A percentile compares a stretch with the other conserved stretches of the same genome.
Evolutionary conservation across 2,113 vertebrate species (phyloP).

Genomic region (Sterna hirundo): DNA sequence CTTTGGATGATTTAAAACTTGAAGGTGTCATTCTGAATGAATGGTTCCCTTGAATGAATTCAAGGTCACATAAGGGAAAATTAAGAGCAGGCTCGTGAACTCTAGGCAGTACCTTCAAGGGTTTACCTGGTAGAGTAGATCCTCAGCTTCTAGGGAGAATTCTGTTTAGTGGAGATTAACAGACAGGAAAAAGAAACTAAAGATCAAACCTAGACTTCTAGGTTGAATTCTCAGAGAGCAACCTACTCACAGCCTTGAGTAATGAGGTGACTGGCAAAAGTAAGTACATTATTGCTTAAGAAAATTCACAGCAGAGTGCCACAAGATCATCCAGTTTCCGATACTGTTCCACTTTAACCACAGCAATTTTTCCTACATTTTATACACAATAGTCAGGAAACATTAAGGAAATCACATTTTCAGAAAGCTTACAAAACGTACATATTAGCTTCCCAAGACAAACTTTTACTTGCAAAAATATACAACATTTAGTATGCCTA

Average conservation of each 20-base stretch:
- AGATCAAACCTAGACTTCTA: neutral
- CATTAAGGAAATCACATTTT: constrained; percentile 4
- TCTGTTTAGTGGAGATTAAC: neutral
- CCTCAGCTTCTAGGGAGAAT: neutral
- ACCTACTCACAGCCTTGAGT: neutral
- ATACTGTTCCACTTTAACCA: neutral
- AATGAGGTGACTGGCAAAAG: neutral
- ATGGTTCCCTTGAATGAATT: neutral
- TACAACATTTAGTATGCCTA: neutral
- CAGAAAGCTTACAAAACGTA: neutral
- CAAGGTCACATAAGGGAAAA: neutral
- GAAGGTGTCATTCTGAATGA: neutral
- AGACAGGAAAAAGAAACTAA: neutral
- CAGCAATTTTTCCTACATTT: neutral
- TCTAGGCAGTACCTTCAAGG: neutral
- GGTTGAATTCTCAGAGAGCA: neutral
- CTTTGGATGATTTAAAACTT: neutral
- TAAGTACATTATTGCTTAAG: neutral
- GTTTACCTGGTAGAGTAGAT: neutral
- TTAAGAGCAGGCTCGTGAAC: neutral
- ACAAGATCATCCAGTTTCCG: neutral
- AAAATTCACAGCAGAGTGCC: neutral
- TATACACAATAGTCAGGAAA: neutral
- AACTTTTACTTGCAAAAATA: neutral
- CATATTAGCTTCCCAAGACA: neutral